phyloP scores from a whole-genome alignment of 2,888 invertebrate species.

The Ellobium chinense region DNA sequence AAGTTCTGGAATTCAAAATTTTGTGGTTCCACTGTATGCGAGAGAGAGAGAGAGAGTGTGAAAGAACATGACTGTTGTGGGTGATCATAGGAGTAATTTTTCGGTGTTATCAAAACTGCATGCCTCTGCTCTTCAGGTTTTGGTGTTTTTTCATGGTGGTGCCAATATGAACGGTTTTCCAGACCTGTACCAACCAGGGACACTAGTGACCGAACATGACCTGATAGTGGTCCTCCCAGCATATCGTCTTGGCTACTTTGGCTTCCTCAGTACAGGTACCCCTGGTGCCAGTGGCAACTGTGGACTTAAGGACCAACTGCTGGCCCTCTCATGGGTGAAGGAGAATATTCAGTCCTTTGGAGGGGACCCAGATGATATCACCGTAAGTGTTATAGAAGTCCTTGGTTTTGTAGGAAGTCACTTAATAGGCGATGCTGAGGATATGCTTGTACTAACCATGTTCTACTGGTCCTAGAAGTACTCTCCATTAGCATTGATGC shows the following conservation, averaged over 20 bases:
- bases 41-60: too few species aligned
- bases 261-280: constrained; percentile 42
- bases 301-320: constrained; percentile 25
- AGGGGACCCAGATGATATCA: constrained; percentile 20
- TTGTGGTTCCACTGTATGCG: too few species aligned
- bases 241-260: constrained; percentile 48
- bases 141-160: constrained; percentile 47
- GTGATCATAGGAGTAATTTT: too few species aligned
- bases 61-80: too few species aligned
- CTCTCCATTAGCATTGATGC: too few species aligned
- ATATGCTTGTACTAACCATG: too few species aligned
- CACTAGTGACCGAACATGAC: constrained; percentile 38
- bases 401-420: too few species aligned
- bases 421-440: too few species aligned
- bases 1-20: too few species aligned
- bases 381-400: constrained; percentile 23
- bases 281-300: constrained; percentile 6
- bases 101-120: too few species aligned
- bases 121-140: constrained; percentile 25
- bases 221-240: constrained; percentile 46
- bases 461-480: too few species aligned
- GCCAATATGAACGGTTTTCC: constrained; percentile 20
- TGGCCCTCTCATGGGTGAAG: constrained; percentile 27
- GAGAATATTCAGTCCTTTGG: constrained; percentile 27
- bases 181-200: constrained; percentile 17